Evolutionary conservation across 2,888 invertebrate genomes (phyloP).

Genomic region (Villa cingulata): DNA sequence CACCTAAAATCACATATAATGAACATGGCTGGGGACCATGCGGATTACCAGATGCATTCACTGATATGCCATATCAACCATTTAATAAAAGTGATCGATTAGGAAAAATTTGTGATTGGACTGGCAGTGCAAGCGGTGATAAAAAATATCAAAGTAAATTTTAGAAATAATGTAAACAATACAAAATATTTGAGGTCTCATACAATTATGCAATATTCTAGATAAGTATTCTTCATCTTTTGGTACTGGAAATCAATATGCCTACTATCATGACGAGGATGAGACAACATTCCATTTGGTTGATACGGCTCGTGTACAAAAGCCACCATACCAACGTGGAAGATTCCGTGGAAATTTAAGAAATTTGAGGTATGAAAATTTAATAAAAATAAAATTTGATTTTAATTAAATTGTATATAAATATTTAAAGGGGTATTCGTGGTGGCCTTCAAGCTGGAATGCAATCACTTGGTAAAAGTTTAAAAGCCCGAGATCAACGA

Average conservation of each 20-base stretch:
- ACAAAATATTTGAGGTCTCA: not conserved
- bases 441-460: conserved; percentile 57
- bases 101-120: conserved; percentile 99
- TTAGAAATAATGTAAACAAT: not conserved
- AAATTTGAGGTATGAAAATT: conserved; percentile 41
- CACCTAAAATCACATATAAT: conserved; percentile 32
- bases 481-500: conserved; percentile 64
- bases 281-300: conserved; percentile 97
- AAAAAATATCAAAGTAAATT: conserved; percentile 81
- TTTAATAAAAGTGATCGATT: conserved; percentile 97
- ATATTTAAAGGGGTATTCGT: conserved; percentile 43
- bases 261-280: conserved; percentile 98
- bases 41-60: conserved; percentile 81
- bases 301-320: conserved; percentile 79
- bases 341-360: conserved; percentile 72
- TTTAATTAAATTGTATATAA: conserved; percentile 23
- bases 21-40: conserved; percentile 88
- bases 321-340: conserved; percentile 86
- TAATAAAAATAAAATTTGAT: not conserved
- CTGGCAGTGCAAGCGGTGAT: conserved; percentile 81
- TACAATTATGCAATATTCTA: conserved; percentile 26
- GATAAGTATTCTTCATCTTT: conserved; percentile 87
- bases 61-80: conserved; percentile 77
- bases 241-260: conserved; percentile 91
- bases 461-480: conserved; percentile 71